phyloP scores from a whole-genome alignment of 2,113 vertebrate genomes.

The Casuarius casuarius region DNA sequence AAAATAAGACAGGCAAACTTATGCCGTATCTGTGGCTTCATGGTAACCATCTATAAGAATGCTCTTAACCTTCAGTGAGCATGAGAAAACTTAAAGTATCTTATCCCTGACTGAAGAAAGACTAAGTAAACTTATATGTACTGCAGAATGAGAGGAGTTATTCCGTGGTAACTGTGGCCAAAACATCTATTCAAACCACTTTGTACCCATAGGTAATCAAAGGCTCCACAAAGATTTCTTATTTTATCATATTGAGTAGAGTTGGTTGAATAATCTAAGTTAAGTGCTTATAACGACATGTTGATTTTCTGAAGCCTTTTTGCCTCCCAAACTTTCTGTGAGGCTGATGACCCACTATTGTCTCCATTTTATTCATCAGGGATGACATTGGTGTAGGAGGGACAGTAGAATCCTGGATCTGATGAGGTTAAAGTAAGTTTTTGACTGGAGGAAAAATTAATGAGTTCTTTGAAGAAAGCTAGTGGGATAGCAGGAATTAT shows the following conservation, averaged over 20 bases:
- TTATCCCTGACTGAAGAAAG: neutral
- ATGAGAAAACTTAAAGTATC: neutral
- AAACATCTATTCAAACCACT: neutral
- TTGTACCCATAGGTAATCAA: neutral
- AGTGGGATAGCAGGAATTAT: neutral
- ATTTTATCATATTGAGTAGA: neutral
- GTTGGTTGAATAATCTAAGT: neutral
- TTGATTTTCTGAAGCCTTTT: neutral
- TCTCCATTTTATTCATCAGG: neutral
- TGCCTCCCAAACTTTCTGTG: neutral
- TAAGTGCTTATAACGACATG: neutral
- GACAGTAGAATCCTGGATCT: neutral
- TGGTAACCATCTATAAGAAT: neutral
- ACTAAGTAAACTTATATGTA: neutral
- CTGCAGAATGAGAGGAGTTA: neutral
- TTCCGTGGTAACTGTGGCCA: neutral
- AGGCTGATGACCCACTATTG: neutral
- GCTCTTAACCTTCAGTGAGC: neutral
- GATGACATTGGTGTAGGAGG: neutral
- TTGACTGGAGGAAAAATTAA: neutral
- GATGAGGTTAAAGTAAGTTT: neutral
- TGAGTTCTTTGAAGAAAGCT: neutral
- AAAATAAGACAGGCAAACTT: neutral
- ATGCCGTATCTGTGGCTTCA: neutral
- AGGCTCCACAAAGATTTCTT: neutral